A percentile compares a stretch with the other conserved stretches of the same genome.
These are phyloP conservation scores for Loxodonta africana DNA, from an alignment of 2,113 vertebrate genomes.

Conservation along the genomic window DNA sequence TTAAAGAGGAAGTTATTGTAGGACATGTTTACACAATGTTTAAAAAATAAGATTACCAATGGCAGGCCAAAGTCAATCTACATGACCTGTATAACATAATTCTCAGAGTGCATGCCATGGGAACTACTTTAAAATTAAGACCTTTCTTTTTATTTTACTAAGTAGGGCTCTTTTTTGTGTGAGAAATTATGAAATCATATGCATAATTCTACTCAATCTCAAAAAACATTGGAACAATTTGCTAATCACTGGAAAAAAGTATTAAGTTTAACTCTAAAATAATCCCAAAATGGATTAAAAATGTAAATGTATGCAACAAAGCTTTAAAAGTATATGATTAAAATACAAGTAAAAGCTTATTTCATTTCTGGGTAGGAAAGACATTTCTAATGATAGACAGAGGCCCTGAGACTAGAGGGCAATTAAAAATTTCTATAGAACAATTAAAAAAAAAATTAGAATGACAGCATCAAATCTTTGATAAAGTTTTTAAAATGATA, in stretches of 20 bases:
- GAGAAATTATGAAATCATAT: slow-evolving; percentile 18
- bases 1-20: slow-evolving; percentile 14
- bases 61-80: slow-evolving; percentile 26
- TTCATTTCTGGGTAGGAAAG: slow-evolving; percentile 11
- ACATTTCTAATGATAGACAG: slow-evolving; percentile 6
- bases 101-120: not conserved
- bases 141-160: slow-evolving; percentile 44
- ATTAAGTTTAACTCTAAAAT: slow-evolving; percentile 5
- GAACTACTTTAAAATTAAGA: not conserved
- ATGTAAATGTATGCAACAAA: not conserved
- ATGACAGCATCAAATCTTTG: not conserved
- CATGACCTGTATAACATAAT: not conserved
- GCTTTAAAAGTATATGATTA: slow-evolving; percentile 12
- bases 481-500: slow-evolving; percentile 7
- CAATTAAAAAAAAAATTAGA: slow-evolving; percentile 52
- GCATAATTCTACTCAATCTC: slow-evolving; percentile 39
- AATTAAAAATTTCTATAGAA: not conserved
- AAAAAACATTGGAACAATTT: slow-evolving; percentile 16
- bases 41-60: slow-evolving; percentile 25
- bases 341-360: slow-evolving; percentile 16
- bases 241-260: slow-evolving; percentile 57
- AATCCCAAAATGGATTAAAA: slow-evolving; percentile 44
- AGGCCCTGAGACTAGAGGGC: not conserved
- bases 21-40: not conserved
- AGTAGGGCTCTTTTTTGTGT: slow-evolving; percentile 40